Evolutionary conservation across 2,888 invertebrate species (phyloP).

Genomic region (Polietes domitor): DNA sequence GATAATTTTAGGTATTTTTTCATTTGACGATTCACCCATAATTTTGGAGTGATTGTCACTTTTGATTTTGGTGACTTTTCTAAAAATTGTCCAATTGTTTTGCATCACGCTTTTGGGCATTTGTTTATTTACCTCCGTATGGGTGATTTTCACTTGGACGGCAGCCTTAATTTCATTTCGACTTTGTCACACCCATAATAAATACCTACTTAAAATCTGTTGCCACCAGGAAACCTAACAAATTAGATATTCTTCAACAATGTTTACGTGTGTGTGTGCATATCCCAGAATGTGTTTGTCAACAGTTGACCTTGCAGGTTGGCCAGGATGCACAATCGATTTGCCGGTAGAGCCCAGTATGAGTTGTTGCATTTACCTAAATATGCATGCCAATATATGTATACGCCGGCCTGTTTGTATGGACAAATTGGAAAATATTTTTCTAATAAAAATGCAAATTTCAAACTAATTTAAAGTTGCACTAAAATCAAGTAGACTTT

Average conservation of each 20-base stretch:
- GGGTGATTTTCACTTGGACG: no score
- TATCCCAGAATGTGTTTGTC: not conserved
- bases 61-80: no score
- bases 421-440: not conserved
- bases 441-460: constrained; percentile 29
- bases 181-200: no score
- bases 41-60: no score
- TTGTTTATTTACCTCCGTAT: no score
- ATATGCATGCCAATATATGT: not conserved
- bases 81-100: no score
- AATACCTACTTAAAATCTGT: no score
- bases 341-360: not conserved
- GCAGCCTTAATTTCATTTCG: no score
- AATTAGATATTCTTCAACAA: not conserved
- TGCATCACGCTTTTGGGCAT: no score
- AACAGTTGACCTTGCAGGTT: not conserved
- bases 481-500: constrained; percentile 20
- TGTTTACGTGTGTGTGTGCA: not conserved
- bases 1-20: no score
- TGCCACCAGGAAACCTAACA: not conserved
- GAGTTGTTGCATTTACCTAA: not conserved
- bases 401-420: not conserved
- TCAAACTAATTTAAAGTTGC: constrained; percentile 30
- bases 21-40: no score
- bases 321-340: not conserved